Evolutionary conservation across 2,797 vertebrate genomes (phyloP), one percentile per base, ranked within the genome.

Genomic region (Argentina silus): DNA sequence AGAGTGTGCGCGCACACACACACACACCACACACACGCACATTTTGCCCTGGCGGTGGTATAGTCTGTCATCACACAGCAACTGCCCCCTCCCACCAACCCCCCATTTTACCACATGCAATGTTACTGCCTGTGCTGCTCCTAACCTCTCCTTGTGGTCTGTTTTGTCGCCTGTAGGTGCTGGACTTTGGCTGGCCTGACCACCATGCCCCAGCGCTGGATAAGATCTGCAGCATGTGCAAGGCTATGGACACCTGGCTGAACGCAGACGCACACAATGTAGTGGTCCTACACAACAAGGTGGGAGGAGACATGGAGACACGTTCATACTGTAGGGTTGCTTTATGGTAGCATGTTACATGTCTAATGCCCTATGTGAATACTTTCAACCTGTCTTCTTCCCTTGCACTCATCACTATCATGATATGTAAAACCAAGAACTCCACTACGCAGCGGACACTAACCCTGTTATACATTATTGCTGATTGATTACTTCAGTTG

Each of bases 191-290:
- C 61, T 99, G 97, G 97, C 97, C 97, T 0, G 97, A 98, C 82
- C 91, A 97, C 23, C 97, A 99, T 36, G 98, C 97, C 0, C 97
- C 97, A 0, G 95, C 97, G 0, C 93, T 99, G 89, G 97, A 99
- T 87, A 97, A 97, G 89, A 97, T 99, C 85, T 99, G 97, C 93
- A 98, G 96, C 79, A 95, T 99, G 90, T 99, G 97, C 87, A 99
- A 99, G 84, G 96, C 97, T 75, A 97, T 99, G 93, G 97, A 99
- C 92, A 97, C 94, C 0, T 99, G 97, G 96, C 96, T 99, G 70
- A 97, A 93, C 0, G 91, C 96, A 0, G 95, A 96, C 0, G 67
- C 91, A 0, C 95, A 93, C 87, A 96, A 99, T 0, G 96, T 99
- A 0, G 95, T 98, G 7, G 97, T 99, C 8, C 92, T 99, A 0